Base-by-base conservation (phyloP, 2,888 invertebrate species). In the Temnothorax ravouxi region DNA sequence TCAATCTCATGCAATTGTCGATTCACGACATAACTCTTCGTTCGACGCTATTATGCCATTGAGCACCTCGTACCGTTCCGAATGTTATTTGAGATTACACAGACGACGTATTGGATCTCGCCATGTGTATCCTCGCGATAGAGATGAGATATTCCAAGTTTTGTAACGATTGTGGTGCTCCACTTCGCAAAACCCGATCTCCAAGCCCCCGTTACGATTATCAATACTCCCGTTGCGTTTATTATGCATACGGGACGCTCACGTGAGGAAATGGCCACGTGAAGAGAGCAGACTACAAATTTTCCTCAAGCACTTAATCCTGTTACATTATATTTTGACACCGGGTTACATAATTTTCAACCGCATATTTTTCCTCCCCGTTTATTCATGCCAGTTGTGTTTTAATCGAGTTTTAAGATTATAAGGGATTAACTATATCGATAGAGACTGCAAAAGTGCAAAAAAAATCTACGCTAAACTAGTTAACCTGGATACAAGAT, bases 71-170 rank as follows among this genome's bases (percentile, higher is more conserved):
- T 59, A 59, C 47, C 79, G 59, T 59, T 29, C 25, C 59, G 21
- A 72, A 71, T 72, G 59, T 80, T n/a, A n/a, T n/a, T 79, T 72
- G 72, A 80, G 79, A 80, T 80, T 80, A 79, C 54, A 41, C 72
- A 34, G 15, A 44, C 59, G 71, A 79, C 56, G 79, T 79, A 79
- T 72, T 80, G 79, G 38, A 80, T 72, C 59, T 80, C 72, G 47
- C 18, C 59, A 38, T 47, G 38, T 79, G 59, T 47, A 79, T 44
- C 59, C 59, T 72, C 59, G 59, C 38, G 79, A 72, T 50, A 72
- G 56, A 79, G 38, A 59, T 18, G 71, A 71, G 50, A 77, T 69
- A 80, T 80, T 38, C 59, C 25, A 59, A 72, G 15, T 80, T 59
- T 72, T 72, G 79, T 47, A 11, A 41, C 38, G 52, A 15, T 38